These are phyloP conservation scores for Tragelaphus buxtoni DNA, from an alignment of 2,113 vertebrate species.

Conservation along the genomic window DNA sequence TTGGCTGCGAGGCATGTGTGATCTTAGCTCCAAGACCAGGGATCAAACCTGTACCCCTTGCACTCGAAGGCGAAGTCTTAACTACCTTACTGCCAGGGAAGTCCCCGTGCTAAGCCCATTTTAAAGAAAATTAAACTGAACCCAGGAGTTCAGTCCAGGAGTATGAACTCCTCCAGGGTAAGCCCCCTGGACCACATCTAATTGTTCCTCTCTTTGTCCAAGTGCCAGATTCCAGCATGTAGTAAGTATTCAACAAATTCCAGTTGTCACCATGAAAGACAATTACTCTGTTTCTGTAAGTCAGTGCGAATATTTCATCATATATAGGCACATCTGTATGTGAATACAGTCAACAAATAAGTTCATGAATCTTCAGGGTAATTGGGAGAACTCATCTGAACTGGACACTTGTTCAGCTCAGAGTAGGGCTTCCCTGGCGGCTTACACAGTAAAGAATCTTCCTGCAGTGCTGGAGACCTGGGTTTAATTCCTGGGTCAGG, in stretches of 20 bases:
- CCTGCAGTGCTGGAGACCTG: not conserved
- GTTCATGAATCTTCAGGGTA: not conserved
- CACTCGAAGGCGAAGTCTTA: not conserved
- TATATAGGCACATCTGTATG: not conserved
- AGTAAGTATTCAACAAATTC: not conserved
- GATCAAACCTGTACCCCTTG: not conserved
- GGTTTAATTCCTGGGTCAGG: not conserved
- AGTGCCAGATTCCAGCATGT: not conserved
- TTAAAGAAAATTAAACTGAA: not conserved
- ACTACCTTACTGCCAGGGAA: not conserved
- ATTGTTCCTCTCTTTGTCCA: not conserved
- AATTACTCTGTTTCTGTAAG: not conserved
- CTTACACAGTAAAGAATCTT: not conserved
- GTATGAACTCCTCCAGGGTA: not conserved
- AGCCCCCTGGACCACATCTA: not conserved
- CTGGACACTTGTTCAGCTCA: not conserved
- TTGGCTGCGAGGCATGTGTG: accelerated
- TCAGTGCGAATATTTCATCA: not conserved
- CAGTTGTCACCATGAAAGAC: not conserved
- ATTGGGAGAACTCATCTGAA: not conserved
- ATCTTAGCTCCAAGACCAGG: not conserved
- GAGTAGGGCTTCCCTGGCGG: not conserved
- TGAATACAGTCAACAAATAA: not conserved
- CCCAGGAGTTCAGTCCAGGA: not conserved
- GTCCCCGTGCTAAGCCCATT: not conserved